Evolutionary conservation across 2,113 vertebrate genomes (phyloP).

Genomic region (Archilochus colubris): DNA sequence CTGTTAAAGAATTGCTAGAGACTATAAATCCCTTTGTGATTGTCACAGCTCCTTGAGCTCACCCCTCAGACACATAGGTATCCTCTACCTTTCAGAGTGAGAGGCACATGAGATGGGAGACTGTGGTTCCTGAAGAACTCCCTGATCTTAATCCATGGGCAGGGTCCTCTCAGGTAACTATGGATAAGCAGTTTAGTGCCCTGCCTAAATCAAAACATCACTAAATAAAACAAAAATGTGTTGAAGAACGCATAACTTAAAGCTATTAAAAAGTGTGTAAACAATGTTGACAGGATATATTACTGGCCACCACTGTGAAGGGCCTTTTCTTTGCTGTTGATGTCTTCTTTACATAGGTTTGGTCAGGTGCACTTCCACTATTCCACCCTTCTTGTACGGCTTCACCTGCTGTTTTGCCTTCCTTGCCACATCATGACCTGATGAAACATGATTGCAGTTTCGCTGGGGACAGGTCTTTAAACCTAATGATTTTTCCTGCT

Average conservation of each 20-base stretch:
- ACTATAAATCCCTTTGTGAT: background rate
- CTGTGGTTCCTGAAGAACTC: background rate
- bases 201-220: background rate
- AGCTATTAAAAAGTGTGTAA: background rate
- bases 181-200: background rate
- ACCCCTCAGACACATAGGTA: rapidly evolving
- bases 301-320: background rate
- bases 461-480: background rate
- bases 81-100: background rate
- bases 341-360: background rate
- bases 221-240: background rate
- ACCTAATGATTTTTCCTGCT: background rate
- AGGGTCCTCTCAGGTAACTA: background rate
- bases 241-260: background rate
- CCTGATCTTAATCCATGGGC: background rate
- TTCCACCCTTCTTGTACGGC: background rate
- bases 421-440: background rate
- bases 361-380: background rate
- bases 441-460: background rate
- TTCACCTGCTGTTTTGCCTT: background rate
- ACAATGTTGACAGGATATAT: background rate
- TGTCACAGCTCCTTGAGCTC: background rate
- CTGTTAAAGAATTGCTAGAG: background rate
- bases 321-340: background rate
- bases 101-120: rapidly evolving